A percentile compares a stretch with the other conserved stretches of the same genome.
Conservation (phyloP, 2,113 vertebrate species). For the Tichodroma muraria region DNA sequence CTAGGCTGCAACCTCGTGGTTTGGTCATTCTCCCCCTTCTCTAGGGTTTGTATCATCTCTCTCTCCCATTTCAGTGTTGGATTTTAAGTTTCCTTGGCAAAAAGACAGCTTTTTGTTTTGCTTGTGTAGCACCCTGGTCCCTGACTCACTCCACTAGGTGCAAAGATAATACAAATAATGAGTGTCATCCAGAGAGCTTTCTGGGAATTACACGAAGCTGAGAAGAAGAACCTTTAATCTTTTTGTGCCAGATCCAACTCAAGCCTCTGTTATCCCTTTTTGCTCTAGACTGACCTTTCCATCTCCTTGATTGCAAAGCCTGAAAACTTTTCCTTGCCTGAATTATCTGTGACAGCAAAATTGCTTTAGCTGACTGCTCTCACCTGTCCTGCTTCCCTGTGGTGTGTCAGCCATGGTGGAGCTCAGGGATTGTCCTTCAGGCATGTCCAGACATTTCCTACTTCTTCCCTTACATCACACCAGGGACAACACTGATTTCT, state of each 20-base stretch:
- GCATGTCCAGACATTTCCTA: not conserved
- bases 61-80: not conserved
- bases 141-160: not conserved
- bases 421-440: not conserved
- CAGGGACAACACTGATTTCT: not conserved
- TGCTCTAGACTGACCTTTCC: not conserved
- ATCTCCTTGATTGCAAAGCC: not conserved
- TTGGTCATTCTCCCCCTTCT: not conserved
- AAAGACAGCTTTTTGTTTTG: not conserved
- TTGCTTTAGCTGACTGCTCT: not conserved
- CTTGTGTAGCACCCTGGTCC: not conserved
- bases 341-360: not conserved
- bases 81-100: not conserved
- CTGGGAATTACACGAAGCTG: not conserved
- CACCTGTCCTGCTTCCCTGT: not conserved
- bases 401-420: fast-evolving
- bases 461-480: not conserved
- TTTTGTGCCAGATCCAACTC: not conserved
- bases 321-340: not conserved
- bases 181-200: not conserved
- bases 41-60: not conserved
- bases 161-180: conserved; percentile 31
- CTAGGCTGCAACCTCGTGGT: not conserved
- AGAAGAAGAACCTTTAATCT: not conserved
- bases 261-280: not conserved